These are phyloP conservation scores for Strix uralensis DNA, from an alignment of 2,113 vertebrate species.

Conservation along the genomic window DNA sequence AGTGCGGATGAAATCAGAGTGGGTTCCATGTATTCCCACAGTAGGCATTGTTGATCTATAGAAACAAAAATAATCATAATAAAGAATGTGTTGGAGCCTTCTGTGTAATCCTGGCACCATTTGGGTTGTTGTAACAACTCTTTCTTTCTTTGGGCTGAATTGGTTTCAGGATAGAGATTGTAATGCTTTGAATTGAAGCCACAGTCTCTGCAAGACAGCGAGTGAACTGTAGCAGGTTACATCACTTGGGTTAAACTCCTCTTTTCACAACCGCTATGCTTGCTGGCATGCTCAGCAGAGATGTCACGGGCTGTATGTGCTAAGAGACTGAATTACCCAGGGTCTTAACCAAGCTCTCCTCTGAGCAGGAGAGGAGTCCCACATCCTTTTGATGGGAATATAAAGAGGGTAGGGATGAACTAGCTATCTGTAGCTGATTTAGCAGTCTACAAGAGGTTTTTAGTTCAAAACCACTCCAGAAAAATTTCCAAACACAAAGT, in stretches of 20 bases:
- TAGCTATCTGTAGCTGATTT: neutral
- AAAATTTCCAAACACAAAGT: neutral
- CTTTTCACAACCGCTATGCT: neutral
- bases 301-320: neutral
- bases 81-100: neutral
- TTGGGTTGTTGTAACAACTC: constrained; percentile 14
- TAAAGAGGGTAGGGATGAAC: neutral
- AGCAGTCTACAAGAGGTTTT: neutral
- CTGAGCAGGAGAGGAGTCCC: neutral
- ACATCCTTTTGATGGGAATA: neutral
- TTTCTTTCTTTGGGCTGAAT: constrained; percentile 16
- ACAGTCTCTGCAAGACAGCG: neutral
- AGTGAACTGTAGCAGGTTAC: neutral
- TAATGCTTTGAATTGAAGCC: constrained; percentile 15
- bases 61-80: neutral
- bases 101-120: neutral
- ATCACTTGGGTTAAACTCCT: neutral
- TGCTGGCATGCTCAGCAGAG: neutral
- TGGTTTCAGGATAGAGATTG: neutral
- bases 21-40: neutral
- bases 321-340: neutral
- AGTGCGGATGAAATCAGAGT: neutral
- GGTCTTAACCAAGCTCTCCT: neutral
- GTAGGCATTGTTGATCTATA: neutral
- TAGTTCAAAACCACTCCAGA: neutral